phyloP scores from a whole-genome alignment of 2,113 vertebrate species.

The Microcebus murinus region DNA sequence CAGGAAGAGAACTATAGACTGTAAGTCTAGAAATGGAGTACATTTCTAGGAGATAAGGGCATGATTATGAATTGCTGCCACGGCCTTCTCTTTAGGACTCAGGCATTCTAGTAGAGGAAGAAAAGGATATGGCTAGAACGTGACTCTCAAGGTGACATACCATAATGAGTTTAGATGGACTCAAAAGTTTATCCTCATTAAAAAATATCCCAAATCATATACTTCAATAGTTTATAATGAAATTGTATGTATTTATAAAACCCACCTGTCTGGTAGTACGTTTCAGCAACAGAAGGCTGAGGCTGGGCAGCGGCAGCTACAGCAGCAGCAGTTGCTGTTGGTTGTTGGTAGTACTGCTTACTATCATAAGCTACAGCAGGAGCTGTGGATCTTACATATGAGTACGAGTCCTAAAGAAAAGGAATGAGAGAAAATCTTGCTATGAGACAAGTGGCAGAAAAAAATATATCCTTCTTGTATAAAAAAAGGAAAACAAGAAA shows the following conservation, averaged over 20 bases:
- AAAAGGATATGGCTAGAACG: background rate
- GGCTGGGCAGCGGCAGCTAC: constrained; percentile 93
- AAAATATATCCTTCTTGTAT: background rate
- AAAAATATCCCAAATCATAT: background rate
- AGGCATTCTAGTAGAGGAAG: background rate
- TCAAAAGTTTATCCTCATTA: background rate
- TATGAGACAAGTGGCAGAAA: background rate
- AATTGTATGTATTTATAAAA: background rate
- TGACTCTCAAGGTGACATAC: background rate
- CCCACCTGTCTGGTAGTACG: constrained; percentile 97
- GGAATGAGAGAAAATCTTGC: constrained; percentile 29
- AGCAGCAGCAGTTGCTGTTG: constrained; percentile 91
- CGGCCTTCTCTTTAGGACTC: background rate
- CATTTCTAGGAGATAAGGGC: background rate
- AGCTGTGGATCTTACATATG: constrained; percentile 96
- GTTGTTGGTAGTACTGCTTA: constrained; percentile 98
- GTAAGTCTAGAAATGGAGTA: background rate
- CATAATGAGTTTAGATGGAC: background rate
- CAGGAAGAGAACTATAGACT: background rate
- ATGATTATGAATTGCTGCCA: background rate
- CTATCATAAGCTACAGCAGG: constrained; percentile 96
- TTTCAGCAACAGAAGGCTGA: constrained; percentile 95
- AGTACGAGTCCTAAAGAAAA: constrained; percentile 94
- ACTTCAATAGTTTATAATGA: background rate
- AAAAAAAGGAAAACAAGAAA: constrained; percentile 33